These are phyloP conservation scores for Sphaerophoria taeniata DNA, from an alignment of 2,888 invertebrate species.

Conservation along the genomic window DNA sequence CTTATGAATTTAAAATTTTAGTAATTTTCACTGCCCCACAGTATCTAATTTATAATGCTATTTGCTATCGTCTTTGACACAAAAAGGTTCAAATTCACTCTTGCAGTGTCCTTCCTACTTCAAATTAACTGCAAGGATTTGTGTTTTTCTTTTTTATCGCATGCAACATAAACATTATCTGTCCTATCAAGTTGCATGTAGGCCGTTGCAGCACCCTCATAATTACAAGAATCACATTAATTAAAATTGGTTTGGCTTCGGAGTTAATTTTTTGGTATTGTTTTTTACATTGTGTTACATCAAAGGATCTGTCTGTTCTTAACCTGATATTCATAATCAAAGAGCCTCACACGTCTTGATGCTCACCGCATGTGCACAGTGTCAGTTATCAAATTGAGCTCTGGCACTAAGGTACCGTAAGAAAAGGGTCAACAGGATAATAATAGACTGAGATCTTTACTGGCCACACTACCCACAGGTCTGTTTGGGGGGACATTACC, in stretches of 20 bases:
- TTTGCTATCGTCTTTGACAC: too few relatives aligned
- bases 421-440: conserved; percentile 34
- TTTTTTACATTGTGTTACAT: not conserved
- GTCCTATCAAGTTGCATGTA: too few relatives aligned
- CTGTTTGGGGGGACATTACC: not conserved
- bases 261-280: not conserved
- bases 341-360: conserved; percentile 12
- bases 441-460: conserved; percentile 40
- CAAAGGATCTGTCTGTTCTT: not conserved
- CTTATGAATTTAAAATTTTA: not conserved
- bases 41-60: too few relatives aligned
- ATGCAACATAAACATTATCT: too few relatives aligned
- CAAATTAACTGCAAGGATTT: too few relatives aligned
- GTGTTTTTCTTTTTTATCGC: too few relatives aligned
- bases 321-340: conserved; percentile 35
- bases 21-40: not conserved
- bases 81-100: too few relatives aligned
- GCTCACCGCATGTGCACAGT: conserved; percentile 12
- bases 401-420: conserved; percentile 12
- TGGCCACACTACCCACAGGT: not conserved
- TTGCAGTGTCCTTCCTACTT: too few relatives aligned
- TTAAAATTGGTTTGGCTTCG: too few relatives aligned
- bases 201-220: too few relatives aligned
- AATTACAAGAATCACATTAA: too few relatives aligned
- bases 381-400: conserved; percentile 62